phyloP scores from a whole-genome alignment of 2,113 vertebrate species.

The Scatophagus argus region DNA sequence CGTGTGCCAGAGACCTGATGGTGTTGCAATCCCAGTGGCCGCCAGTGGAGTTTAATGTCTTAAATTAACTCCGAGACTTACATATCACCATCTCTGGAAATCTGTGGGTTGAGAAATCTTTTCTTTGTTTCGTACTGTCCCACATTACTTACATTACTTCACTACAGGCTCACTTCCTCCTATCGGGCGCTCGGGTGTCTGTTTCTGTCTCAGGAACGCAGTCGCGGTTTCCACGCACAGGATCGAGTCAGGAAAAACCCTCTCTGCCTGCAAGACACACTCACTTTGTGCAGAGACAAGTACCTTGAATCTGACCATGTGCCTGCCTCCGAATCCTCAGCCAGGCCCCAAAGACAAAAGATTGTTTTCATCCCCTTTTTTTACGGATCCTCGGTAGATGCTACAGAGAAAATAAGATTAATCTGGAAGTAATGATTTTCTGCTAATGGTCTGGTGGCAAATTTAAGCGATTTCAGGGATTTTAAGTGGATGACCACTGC shows the following conservation, averaged over 20 bases:
- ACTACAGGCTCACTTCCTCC: neutral
- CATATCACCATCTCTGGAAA: neutral
- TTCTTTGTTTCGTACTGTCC: neutral
- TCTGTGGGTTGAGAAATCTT: neutral
- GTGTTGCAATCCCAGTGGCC: conserved; percentile 10
- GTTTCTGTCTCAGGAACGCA: conserved; percentile 18
- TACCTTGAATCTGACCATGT: conserved; percentile 47
- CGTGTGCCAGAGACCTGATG: conserved; percentile 37
- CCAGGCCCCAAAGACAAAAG: conserved; percentile 3
- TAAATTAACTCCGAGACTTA: neutral
- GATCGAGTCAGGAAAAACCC: conserved; percentile 44
- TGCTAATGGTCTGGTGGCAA: conserved; percentile 22
- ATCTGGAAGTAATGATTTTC: conserved; percentile 24
- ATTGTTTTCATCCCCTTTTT: conserved; percentile 17
- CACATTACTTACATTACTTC: neutral
- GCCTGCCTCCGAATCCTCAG: conserved; percentile 18
- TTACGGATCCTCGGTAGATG: neutral
- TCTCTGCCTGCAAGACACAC: conserved; percentile 38
- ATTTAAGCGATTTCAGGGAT: conserved; percentile 31
- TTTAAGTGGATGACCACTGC: conserved; percentile 22
- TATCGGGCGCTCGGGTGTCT: conserved; percentile 42
- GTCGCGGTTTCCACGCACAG: conserved; percentile 18
- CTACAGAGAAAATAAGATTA: neutral
- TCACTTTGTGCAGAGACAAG: conserved; percentile 18
- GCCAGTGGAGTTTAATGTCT: conserved; percentile 33